Conservation (phyloP, 2,797 vertebrate genomes). For the Gymnoscopelus microlampas region DNA sequence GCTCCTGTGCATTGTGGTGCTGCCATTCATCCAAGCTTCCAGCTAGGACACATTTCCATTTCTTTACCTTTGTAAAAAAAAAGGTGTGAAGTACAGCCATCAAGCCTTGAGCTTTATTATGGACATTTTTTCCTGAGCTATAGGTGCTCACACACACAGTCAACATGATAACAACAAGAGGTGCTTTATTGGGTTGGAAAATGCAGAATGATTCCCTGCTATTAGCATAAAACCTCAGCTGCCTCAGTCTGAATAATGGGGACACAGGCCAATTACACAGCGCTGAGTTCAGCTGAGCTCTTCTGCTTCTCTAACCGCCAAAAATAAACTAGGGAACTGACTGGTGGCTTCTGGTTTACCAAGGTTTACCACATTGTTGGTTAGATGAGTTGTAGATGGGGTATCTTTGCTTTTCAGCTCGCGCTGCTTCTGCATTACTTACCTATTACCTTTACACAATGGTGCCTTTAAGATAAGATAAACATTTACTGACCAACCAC, state of each 20-base stretch:
- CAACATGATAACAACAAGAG: slow-evolving; percentile 56
- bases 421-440: no score
- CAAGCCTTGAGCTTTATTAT: slow-evolving; percentile 56
- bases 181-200: slow-evolving; percentile 71
- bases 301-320: slow-evolving; percentile 23
- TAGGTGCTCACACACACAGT: slow-evolving; percentile 44
- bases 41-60: slow-evolving; percentile 69
- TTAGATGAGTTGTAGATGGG: no score
- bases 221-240: slow-evolving; percentile 69
- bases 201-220: slow-evolving; percentile 35
- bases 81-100: slow-evolving; percentile 47
- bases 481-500: no score
- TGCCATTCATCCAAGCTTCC: slow-evolving; percentile 52
- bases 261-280: slow-evolving; percentile 50
- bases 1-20: slow-evolving; percentile 34
- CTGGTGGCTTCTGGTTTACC: not conserved
- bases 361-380: no score
- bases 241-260: slow-evolving; percentile 30
- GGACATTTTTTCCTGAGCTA: slow-evolving; percentile 44
- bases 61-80: slow-evolving; percentile 45
- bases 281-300: slow-evolving; percentile 36
- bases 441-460: no score
- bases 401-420: no score
- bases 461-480: no score
- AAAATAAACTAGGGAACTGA: not conserved